Base-by-base conservation (phyloP, 2,113 vertebrate genomes). In the Gadus chalcogrammus region DNA sequence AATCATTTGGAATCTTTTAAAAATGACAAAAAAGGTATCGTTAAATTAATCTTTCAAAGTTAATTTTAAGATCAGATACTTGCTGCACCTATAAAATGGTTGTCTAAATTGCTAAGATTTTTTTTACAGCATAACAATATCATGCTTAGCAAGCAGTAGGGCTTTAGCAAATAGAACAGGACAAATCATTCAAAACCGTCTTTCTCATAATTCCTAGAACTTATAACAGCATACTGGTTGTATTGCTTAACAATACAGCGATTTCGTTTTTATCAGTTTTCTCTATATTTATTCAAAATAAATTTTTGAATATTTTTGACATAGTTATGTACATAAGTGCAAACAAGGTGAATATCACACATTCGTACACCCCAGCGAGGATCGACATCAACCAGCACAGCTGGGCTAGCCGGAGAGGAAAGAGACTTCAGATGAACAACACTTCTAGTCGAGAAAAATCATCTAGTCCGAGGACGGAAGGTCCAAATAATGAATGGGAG, bases 251-350 rank as follows among this genome's bases (percentile, higher is more conserved):
- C 78, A 84, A 85, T 79, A 87, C 77, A 81, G 53, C 76, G 77
- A 81, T 85, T 81, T 27, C 69, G 76, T 80, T 78, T 84, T 66
- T 85, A 75, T 82, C 72, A 83, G 48, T 82, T 88, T 85, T 82
- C 72, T 85, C 92, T 94, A 91, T 93, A 93, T 85, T 93, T 92
- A 94, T 93, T 94, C 88, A 91, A 94, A 94, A 94, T 95, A 94
- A 93, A 91, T 92, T 48, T 94, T 92, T 89, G 93, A 94, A 91
- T 91, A 92, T 92, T 94, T 48, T 91, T 93, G 93, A 88, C 92
- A 92, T 92, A 91, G 93, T 93, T 97, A 96, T 97, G 90, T 97
- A 97, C 95, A 97, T 93, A 96, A 96, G 95, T 97, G 95, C 95
- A 97, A 96, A 95, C 93, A 94, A 95, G 93, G 92, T 94, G 93